phyloP scores from a whole-genome alignment of 53 echinoderm and acorn worm species.

The Mesocentrotus franciscanus region DNA sequence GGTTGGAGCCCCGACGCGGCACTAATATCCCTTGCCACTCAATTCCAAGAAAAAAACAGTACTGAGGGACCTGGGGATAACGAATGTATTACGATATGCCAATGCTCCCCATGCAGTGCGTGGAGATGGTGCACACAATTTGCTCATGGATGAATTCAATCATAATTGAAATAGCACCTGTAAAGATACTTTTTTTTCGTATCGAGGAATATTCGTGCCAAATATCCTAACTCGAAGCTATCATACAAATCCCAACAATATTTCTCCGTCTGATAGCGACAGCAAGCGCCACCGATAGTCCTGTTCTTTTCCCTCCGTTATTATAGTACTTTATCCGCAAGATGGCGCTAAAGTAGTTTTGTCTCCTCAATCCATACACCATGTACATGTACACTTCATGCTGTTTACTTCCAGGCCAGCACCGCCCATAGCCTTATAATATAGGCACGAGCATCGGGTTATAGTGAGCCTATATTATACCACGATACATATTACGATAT shows the following conservation, averaged over 20 bases:
- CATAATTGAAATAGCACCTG: neutral
- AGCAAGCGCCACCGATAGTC: neutral
- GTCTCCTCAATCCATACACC: no score
- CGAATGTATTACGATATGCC: neutral
- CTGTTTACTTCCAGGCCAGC: no score
- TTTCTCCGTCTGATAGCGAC: neutral
- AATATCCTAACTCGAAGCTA: neutral
- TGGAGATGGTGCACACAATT: neutral
- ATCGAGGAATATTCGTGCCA: no score
- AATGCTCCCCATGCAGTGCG: neutral
- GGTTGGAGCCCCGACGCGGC: no score
- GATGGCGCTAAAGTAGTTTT: neutral
- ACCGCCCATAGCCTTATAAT: no score
- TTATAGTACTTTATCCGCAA: neutral
- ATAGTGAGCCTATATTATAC: no score
- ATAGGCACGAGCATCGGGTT: no score
- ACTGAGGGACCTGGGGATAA: neutral
- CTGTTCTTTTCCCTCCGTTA: neutral
- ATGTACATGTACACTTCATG: no score
- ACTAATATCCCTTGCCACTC: neutral
- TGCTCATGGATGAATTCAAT: neutral
- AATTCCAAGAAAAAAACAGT: neutral
- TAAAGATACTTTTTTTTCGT: neutral
- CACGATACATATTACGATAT: no score
- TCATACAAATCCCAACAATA: neutral